Evolutionary conservation across 2,888 invertebrate genomes (phyloP), one percentile per base, ranked within the genome.

Genomic region (Pseudococcus viburni): DNA sequence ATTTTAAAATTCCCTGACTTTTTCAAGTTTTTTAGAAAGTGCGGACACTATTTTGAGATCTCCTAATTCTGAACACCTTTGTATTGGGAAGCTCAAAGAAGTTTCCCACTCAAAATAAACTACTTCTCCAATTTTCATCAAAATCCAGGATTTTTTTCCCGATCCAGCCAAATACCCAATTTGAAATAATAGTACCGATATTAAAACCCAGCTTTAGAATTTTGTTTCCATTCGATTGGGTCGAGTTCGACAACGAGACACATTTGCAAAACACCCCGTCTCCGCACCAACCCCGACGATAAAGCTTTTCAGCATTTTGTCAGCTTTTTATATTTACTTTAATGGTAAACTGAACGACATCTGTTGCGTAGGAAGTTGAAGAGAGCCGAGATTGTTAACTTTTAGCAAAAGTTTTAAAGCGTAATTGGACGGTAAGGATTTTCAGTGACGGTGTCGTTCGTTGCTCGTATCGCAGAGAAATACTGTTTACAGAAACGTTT

Each of bases 321-420:
- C 59, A 59, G 59, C 59, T n/a, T 59, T 59, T 46, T 46, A 46
- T 59, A 59, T 59, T 59, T n/a, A n/a, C 59, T 59, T 59, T 59
- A 59, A n/a, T n/a, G 8, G 17, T 17, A 7, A 59, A 59, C 59
- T n/a, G n/a, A 59, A 59, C 59, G n/a, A 17, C 59, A 59, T 59
- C 59, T 59, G 59, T 59, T 59, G 59, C 59, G 59, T 59, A n/a
- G n/a, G 17, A 59, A 59, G 59, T 59, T 59, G 46, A 46, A 46
- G 9, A 46, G 46, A 46, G 2, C 46, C 12, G 46, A 59, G 59
- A 59, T 59, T 59, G 59, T 59, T 59, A 59, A 59, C 59, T 59
- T 59, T 59, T 59, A 59, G 17, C 26, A 17, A 17, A 59, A 59
- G n/a, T 59, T 59, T 59, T 59, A 59, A 17, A n/a, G 17, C 59